Evolutionary conservation across 2,797 vertebrate species (phyloP).

Genomic region (Clarias pachynema): DNA sequence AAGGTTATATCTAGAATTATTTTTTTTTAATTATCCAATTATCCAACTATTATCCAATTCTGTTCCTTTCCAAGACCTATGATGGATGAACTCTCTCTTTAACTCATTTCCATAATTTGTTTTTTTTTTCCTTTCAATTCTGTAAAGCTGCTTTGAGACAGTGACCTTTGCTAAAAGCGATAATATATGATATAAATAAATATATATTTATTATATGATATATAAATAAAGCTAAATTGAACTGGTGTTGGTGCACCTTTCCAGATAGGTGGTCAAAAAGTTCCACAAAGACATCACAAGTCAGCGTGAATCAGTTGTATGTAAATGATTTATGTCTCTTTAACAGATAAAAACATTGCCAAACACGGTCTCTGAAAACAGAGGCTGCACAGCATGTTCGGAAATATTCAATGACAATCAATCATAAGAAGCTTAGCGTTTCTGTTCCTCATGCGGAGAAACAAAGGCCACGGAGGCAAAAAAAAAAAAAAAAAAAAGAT

Average conservation of each 20-base stretch:
- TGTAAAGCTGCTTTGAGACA: too few species aligned
- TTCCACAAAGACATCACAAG: constrained; percentile 2
- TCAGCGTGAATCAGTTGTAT: background rate
- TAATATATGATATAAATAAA: too few species aligned
- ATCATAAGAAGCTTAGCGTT: constrained; percentile 7
- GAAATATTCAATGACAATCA: background rate
- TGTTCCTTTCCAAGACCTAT: too few species aligned
- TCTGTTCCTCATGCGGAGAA: constrained; percentile 26
- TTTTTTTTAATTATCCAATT: too few species aligned
- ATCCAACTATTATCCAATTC: background rate
- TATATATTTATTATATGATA: too few species aligned
- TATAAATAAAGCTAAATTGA: too few species aligned
- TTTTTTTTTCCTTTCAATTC: too few species aligned
- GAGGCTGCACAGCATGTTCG: background rate
- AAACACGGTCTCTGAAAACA: constrained; percentile 16
- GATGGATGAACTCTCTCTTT: too few species aligned
- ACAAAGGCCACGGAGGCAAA: background rate
- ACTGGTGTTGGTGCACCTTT: background rate
- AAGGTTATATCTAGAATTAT: background rate
- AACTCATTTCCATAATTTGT: too few species aligned
- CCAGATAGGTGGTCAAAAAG: too few species aligned
- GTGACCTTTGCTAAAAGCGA: too few species aligned
- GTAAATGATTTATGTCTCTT: constrained; percentile 47
- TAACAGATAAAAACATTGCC: constrained; percentile 35
- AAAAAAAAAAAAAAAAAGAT: constrained; percentile 37